Evolutionary conservation across 2,113 vertebrate genomes (phyloP), one percentile per base, ranked within the genome.

Genomic region (Channa maculata): DNA sequence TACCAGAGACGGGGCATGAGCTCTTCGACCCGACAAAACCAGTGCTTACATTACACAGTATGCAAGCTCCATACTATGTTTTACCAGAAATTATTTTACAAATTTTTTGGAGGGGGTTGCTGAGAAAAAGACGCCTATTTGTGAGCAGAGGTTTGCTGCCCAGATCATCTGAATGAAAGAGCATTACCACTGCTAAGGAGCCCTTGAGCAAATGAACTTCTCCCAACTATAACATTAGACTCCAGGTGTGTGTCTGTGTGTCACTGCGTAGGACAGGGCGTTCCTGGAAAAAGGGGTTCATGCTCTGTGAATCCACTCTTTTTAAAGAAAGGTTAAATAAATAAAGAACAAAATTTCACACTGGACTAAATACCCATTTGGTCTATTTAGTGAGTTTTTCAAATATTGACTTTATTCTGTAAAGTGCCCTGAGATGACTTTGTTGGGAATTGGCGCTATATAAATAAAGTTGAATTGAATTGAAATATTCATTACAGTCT

Each of bases 1-100:
- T 73, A 66, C 46, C 64, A 44, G 69, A 73, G 59, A 85, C 83
- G 83, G 69, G 60, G 71, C 65, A 14, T 43, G 51, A 52, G 65
- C 3, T 6, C 77, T 68, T 38, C 54, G 53, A 41, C 15, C 54
- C 9, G 70, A 61, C 72, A 69, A 60, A 53, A 78, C 50, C 78
- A 44, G 57, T 46, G 65, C 83, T 79, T 79, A 65, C 4, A 3
- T 75, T 76, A 33, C 67, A 24, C 24, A 24, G 24, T 24, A 24
- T 24, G 1, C 1, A 24, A 24, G 24, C 24, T 24, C 24, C 24
- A 24, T 24, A 24, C 24, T 24, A 24, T 24, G 24, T 24, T 24
- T 24, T 24, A 24, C 24, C 24, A 24, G 24, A 24, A 24, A 24
- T 24, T 24, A 24, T 24, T 24, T 24, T 24, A 24, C 24, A 24